Percentiles rank a stretch among this genome's conserved stretches.
These are phyloP conservation scores for Cuniculus paca DNA, from an alignment of 2,797 vertebrate species.

Conservation along the genomic window DNA sequence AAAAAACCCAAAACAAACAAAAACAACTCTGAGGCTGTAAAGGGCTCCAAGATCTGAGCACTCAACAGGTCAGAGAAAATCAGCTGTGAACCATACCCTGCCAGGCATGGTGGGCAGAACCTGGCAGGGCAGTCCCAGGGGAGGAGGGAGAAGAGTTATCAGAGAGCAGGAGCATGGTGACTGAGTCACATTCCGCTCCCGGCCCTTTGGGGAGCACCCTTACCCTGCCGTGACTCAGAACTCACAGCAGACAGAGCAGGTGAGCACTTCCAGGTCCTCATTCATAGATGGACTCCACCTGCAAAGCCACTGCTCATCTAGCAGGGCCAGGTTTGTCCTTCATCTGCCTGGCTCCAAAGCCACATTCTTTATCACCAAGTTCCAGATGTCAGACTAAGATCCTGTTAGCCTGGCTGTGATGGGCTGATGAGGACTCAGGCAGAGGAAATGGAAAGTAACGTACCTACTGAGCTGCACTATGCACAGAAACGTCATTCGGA, in stretches of 20 bases:
- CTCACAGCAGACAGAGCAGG: rapidly evolving
- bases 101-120: no score
- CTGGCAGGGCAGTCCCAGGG: neutral
- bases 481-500: rapidly evolving
- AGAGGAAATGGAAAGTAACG: neutral
- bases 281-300: neutral
- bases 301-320: rapidly evolving
- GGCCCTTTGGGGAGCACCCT: neutral
- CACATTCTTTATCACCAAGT: neutral
- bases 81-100: no score
- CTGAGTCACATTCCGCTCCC: rapidly evolving
- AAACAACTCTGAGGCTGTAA: neutral
- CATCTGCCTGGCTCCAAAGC: neutral
- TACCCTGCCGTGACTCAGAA: neutral
- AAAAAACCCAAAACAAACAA: neutral
- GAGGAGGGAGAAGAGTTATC: neutral
- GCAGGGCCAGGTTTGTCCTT: neutral
- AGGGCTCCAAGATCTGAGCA: neutral
- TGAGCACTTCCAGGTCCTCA: neutral
- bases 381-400: neutral
- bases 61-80: neutral
- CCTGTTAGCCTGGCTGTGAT: neutral
- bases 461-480: rapidly evolving
- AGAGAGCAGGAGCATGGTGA: neutral
- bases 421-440: rapidly evolving